A percentile compares a stretch with the other conserved stretches of the same genome.
These are phyloP conservation scores for Ophion slaviceki DNA, from an alignment of 2,888 invertebrate species.

Conservation along the genomic window DNA sequence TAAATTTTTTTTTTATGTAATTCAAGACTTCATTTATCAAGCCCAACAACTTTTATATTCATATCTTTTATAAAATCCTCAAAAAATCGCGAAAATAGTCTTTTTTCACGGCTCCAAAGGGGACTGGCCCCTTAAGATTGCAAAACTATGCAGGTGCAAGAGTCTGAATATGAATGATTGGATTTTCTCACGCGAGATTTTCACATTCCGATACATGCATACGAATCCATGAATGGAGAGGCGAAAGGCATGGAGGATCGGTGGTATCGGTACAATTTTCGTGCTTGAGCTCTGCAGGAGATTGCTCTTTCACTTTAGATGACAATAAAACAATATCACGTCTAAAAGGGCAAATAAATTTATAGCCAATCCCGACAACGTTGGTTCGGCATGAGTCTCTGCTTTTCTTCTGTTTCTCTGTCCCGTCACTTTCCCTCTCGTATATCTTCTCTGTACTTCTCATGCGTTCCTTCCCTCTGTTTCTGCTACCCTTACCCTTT, in stretches of 20 bases:
- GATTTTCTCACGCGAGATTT: constrained; percentile 25
- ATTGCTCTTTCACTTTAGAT: constrained; percentile 74
- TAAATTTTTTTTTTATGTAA: too few relatives aligned
- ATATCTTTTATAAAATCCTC: too few relatives aligned
- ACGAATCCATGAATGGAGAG: constrained; percentile 22
- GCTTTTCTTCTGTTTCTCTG: constrained; percentile 19
- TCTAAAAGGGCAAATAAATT: constrained; percentile 79
- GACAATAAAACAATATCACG: constrained; percentile 80
- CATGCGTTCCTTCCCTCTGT: neutral
- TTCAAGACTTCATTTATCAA: too few relatives aligned
- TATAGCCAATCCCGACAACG: constrained; percentile 81
- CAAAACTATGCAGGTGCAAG: neutral
- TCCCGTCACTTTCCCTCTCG: constrained; percentile 27
- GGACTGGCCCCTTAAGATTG: neutral
- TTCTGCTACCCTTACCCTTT: neutral
- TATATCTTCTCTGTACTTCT: constrained; percentile 3
- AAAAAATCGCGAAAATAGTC: too few relatives aligned
- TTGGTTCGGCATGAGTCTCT: constrained; percentile 59
- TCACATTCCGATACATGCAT: constrained; percentile 4
- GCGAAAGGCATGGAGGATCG: constrained; percentile 31
- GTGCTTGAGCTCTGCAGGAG: constrained; percentile 58
- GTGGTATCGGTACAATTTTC: constrained; percentile 13
- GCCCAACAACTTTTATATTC: too few relatives aligned
- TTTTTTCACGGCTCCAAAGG: too few relatives aligned
- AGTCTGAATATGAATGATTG: neutral